Evolutionary conservation across 1,140 invertebrate genomes (phyloP), one percentile per base, ranked within the genome.

Genomic region (Drosophila ercepeae): DNA sequence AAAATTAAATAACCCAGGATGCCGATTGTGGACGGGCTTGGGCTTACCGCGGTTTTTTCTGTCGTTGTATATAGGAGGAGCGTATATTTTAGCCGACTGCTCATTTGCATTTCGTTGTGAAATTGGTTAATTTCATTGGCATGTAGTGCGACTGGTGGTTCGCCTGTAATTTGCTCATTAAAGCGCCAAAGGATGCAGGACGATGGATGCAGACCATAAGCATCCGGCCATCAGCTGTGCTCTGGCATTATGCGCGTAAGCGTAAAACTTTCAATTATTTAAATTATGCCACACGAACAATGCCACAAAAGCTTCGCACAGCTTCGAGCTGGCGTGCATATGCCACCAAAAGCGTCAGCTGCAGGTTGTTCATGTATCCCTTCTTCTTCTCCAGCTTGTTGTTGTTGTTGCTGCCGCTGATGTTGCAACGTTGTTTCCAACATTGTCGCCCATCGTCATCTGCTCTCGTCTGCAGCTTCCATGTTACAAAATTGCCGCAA

Each of bases 191-290:
- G 44, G 55, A 48, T 39, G 13, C 32, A 42, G 34, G 8, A 64
- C 18, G 8, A 21, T 3, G 19, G 18, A 14, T 45, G 48, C 32
- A 25, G 27, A 29, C 29, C 48, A 29, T 46, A 44, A 25, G 48
- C 73, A 74, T 82, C 73, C 78, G 78, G 73, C 29, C 54, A 74
- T 77, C 78, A 82, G 78, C 69, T 79, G 68, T 36, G 61, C 64
- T 58, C 42, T 18, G 14, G 72, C 76, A 88, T 88, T 88, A 86
- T 81, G 82, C 77, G 77, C 74, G 64, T 72, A 82, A 86, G 81
- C 88, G 81, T 86, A 88, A 86, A 89, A 89, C 81, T 89, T 89
- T 89, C 86, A 89, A 89, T 89, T 89, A 89, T 89, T 89, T 89
- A 89, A 89, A 89, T 89, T 82, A 89, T 82, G 83, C 86, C 88